These are phyloP conservation scores for Turnix velox DNA, from an alignment of 2,113 vertebrate genomes.

Conservation along the genomic window DNA sequence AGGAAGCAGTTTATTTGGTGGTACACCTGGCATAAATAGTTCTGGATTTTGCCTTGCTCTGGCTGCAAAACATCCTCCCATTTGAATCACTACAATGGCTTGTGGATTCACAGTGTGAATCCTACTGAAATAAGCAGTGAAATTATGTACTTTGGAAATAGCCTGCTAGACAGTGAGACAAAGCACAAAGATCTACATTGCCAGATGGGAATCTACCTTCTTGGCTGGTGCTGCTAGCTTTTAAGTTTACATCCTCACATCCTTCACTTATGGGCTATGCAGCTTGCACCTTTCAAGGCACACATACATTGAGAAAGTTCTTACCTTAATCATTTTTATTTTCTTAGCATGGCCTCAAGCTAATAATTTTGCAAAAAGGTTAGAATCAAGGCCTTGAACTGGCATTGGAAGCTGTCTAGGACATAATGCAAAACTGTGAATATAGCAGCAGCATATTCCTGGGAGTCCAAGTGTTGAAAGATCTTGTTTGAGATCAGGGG, in stretches of 20 bases:
- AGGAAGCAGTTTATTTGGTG: background rate
- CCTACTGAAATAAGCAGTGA: background rate
- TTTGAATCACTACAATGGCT: background rate
- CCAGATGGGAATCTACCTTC: background rate
- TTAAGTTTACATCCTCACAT: background rate
- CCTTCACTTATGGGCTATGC: background rate
- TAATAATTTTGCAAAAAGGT: background rate
- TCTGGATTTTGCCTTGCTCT: background rate
- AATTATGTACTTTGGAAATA: background rate
- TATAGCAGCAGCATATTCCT: background rate
- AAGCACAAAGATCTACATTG: background rate
- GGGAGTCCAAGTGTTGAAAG: accelerated
- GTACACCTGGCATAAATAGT: background rate
- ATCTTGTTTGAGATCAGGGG: background rate
- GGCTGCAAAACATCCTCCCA: background rate
- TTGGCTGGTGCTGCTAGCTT: background rate
- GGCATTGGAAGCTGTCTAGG: background rate
- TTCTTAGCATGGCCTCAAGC: background rate
- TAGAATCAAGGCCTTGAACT: background rate
- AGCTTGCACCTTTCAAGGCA: background rate
- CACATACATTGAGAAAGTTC: background rate
- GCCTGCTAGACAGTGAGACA: background rate
- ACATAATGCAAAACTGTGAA: background rate
- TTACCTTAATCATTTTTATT: background rate
- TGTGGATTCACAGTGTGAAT: background rate